These are phyloP conservation scores for Odontomachus brunneus DNA, from an alignment of 1,140 invertebrate species.

Conservation along the genomic window DNA sequence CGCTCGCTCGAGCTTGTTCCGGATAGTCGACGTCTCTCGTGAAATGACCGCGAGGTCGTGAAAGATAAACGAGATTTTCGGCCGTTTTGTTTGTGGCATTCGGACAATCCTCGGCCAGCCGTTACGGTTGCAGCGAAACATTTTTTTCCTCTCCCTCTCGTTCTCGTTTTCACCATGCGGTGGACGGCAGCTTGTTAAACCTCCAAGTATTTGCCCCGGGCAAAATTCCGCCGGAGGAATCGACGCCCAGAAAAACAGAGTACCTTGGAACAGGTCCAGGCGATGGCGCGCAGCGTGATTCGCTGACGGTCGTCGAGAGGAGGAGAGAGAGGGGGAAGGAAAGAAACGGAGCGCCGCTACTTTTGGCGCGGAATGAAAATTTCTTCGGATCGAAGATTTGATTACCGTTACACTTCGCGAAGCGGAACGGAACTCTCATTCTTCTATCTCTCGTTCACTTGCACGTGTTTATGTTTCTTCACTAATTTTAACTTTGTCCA, in stretches of 20 bases:
- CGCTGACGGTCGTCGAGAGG: slow-evolving; percentile 27
- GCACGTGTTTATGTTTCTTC: background rate
- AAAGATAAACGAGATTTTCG: slow-evolving; percentile 66
- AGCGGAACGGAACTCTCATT: slow-evolving; percentile 3
- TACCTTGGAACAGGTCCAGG: slow-evolving; percentile 52
- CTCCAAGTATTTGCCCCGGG: slow-evolving; percentile 52
- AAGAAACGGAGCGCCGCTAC: slow-evolving; percentile 5
- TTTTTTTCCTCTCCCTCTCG: slow-evolving; percentile 14
- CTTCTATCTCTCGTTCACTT: background rate
- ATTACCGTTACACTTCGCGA: background rate
- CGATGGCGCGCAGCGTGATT: slow-evolving; percentile 23
- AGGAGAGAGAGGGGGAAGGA: background rate
- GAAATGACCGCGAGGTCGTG: slow-evolving; percentile 23
- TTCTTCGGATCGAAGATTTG: slow-evolving; percentile 28
- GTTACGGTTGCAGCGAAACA: slow-evolving; percentile 44
- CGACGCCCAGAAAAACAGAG: slow-evolving; percentile 38
- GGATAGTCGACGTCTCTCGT: slow-evolving; percentile 10
- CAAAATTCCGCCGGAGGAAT: slow-evolving; percentile 44
- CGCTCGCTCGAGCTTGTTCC: background rate
- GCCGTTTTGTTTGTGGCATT: slow-evolving; percentile 40
- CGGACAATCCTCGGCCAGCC: slow-evolving; percentile 42
- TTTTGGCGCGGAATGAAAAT: slow-evolving; percentile 48
- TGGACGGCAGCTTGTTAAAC: slow-evolving; percentile 63
- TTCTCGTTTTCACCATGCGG: slow-evolving; percentile 32
- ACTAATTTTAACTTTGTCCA: background rate